phyloP scores from a whole-genome alignment of 2,888 invertebrate genomes.

The Yponomeuta evonymella region DNA sequence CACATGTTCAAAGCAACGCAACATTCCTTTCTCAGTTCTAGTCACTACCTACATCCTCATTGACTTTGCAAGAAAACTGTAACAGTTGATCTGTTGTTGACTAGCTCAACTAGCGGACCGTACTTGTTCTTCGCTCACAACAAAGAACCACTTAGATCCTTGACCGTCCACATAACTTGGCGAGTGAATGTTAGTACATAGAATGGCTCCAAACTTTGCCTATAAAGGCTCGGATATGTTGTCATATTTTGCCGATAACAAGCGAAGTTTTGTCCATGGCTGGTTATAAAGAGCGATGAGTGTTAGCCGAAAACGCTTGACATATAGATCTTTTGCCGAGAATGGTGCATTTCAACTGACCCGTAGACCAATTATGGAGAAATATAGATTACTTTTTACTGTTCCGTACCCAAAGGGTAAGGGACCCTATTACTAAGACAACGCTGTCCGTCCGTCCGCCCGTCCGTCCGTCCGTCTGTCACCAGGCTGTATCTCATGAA shows the following conservation, averaged over 20 bases:
- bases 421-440: too few species aligned
- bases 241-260: slow-evolving; percentile 68
- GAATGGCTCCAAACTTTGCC: slow-evolving; percentile 46
- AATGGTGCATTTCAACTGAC: neutral
- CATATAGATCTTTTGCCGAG: slow-evolving; percentile 22
- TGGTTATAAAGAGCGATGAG: slow-evolving; percentile 39
- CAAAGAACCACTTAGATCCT: neutral
- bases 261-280: slow-evolving; percentile 59
- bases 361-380: neutral
- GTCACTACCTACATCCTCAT: too few species aligned
- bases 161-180: slow-evolving; percentile 16
- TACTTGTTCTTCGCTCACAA: slow-evolving; percentile 4
- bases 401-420: too few species aligned
- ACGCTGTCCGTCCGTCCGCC: too few species aligned
- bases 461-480: too few species aligned
- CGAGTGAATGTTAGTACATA: slow-evolving; percentile 36
- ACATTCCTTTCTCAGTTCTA: too few species aligned
- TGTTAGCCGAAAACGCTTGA: slow-evolving; percentile 21
- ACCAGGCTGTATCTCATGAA: too few species aligned
- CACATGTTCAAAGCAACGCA: too few species aligned
- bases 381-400: neutral
- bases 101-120: too few species aligned
- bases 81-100: too few species aligned
- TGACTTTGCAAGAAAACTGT: too few species aligned
- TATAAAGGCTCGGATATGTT: slow-evolving; percentile 56